Percentiles rank a stretch among this genome's conserved stretches.
phyloP scores from a whole-genome alignment of 1,140 invertebrate species.

The Caligus rogercresseyi region DNA sequence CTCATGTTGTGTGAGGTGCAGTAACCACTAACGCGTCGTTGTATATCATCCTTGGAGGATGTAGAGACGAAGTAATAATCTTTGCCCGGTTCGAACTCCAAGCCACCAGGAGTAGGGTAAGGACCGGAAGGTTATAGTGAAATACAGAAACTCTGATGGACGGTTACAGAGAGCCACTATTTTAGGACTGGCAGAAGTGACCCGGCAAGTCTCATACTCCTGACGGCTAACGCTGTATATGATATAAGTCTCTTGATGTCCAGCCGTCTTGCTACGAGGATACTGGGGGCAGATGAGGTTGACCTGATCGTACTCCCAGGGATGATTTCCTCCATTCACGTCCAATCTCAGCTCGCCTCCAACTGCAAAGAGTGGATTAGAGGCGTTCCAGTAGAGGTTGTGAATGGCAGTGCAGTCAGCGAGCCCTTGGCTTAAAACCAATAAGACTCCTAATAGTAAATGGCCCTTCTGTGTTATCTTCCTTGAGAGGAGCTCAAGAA shows the following conservation, averaged over 20 bases:
- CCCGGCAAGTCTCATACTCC: constrained; percentile 83
- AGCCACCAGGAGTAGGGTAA: constrained; percentile 83
- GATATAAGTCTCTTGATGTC: constrained; percentile 3
- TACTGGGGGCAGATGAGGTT: constrained; percentile 89
- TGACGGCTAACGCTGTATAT: constrained; percentile 52
- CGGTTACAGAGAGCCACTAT: constrained; percentile 91
- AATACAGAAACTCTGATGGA: constrained; percentile 79
- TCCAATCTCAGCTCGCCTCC: constrained; percentile 92
- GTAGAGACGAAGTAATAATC: constrained; percentile 92
- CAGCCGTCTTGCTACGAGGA: constrained; percentile 43
- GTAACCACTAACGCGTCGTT: constrained; percentile 68
- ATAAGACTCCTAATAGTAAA: no score
- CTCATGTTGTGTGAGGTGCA: constrained; percentile 87
- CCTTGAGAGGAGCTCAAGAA: no score
- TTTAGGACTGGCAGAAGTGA: constrained; percentile 75
- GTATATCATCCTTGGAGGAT: constrained; percentile 72
- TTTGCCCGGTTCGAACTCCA: constrained; percentile 81
- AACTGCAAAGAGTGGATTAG: constrained; percentile 60
- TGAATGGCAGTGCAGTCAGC: constrained; percentile 1
- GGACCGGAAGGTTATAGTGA: constrained; percentile 86
- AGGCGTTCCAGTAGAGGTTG: constrained; percentile 38
- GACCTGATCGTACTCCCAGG: constrained; percentile 85
- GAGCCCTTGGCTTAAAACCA: no score
- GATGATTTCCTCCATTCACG: constrained; percentile 78
- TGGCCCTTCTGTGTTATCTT: no score